phyloP scores from a whole-genome alignment of 2,113 vertebrate species.

The Butastur rufipennis region DNA sequence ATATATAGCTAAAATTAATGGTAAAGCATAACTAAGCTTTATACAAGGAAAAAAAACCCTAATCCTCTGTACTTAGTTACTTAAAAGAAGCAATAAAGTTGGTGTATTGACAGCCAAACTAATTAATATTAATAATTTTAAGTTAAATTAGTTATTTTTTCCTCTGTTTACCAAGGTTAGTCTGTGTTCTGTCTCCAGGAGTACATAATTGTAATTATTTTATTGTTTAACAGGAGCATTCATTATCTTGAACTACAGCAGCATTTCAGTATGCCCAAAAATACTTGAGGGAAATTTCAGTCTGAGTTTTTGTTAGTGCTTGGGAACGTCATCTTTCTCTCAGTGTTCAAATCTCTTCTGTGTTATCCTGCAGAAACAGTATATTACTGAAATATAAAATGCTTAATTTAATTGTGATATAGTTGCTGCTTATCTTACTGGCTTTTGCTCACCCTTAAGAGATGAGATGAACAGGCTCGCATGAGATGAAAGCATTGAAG shows the following conservation, averaged over 20 bases:
- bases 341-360: not conserved
- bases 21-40: not conserved
- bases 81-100: not conserved
- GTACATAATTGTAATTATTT: not conserved
- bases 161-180: not conserved
- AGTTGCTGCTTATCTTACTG: not conserved
- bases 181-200: not conserved
- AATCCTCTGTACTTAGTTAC: not conserved
- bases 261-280: not conserved
- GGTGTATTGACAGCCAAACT: not conserved
- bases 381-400: not conserved
- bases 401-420: not conserved
- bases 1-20: not conserved
- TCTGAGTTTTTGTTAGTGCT: not conserved
- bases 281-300: not conserved
- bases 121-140: not conserved
- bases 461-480: accelerated
- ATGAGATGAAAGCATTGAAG: not conserved
- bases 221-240: not conserved
- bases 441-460: not conserved
- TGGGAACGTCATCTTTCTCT: not conserved
- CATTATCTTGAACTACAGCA: not conserved
- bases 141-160: not conserved
- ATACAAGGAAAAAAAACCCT: not conserved
- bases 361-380: not conserved